These are phyloP conservation scores for Brevimyrus niger DNA, from an alignment of 2,113 vertebrate species.

Conservation along the genomic window DNA sequence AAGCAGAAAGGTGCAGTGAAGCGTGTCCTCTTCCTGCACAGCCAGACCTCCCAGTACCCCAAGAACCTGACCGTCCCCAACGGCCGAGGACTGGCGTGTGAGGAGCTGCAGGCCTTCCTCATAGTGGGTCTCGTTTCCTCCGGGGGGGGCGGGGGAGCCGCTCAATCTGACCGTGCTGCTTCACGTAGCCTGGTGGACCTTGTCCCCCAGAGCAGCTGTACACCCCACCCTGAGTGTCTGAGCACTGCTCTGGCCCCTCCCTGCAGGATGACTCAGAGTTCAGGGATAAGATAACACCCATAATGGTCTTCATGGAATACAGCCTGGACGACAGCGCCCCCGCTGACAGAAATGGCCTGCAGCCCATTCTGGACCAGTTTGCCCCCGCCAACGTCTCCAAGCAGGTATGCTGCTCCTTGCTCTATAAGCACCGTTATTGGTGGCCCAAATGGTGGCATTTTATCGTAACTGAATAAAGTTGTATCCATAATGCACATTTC, in stretches of 20 bases:
- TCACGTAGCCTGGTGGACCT: neutral
- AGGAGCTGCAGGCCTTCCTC: constrained; percentile 79
- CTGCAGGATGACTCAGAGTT: constrained; percentile 86
- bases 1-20: constrained; percentile 90
- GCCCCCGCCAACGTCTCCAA: constrained; percentile 80
- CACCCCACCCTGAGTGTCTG: neutral
- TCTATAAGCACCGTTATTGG: neutral
- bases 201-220: neutral
- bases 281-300: constrained; percentile 91
- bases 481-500: neutral
- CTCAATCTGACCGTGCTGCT: neutral
- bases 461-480: neutral
- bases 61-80: constrained; percentile 79
- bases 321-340: constrained; percentile 74
- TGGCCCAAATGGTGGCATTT: neutral
- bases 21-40: constrained; percentile 81
- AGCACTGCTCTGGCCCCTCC: neutral
- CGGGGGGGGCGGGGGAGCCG: too few species aligned
- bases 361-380: constrained; percentile 80
- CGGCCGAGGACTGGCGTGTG: constrained; percentile 63
- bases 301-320: constrained; percentile 88
- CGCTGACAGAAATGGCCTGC: constrained; percentile 70
- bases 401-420: constrained; percentile 62
- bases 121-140: constrained; percentile 58
- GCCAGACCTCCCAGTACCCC: constrained; percentile 60